phyloP scores from a whole-genome alignment of 2,113 vertebrate species.

The Dicerorhinus sumatrensis region DNA sequence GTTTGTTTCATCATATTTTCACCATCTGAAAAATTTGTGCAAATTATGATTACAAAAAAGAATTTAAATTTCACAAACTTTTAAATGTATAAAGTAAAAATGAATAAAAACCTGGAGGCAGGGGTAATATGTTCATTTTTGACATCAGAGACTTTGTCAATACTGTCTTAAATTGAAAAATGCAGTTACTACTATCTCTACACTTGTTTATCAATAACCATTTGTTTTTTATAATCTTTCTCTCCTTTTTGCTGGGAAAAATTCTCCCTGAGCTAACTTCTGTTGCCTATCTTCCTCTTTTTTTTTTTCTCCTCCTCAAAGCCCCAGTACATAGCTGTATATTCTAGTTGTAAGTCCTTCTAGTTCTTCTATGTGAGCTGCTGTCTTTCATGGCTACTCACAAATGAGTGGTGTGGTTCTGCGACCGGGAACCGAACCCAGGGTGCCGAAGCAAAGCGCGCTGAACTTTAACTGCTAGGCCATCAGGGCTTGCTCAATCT shows the following conservation, averaged over 20 bases:
- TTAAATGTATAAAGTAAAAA: not conserved
- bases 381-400: no score
- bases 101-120: not conserved
- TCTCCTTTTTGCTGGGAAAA: not conserved
- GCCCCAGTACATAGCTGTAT: no score
- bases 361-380: no score
- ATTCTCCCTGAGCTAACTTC: no score
- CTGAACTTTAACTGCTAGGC: no score
- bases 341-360: no score
- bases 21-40: not conserved
- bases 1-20: not conserved
- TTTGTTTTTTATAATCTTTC: not conserved
- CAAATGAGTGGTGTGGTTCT: no score
- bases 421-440: no score
- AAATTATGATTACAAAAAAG: not conserved
- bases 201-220: not conserved
- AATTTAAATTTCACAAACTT: constrained; percentile 21
- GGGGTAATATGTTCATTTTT: not conserved
- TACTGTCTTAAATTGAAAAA: not conserved
- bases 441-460: no score
- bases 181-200: not conserved
- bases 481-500: no score
- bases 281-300: no score
- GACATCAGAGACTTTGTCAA: not conserved
- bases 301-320: no score